phyloP scores from a whole-genome alignment of 1,140 invertebrate species.

The Sminthurides bifidus region DNA sequence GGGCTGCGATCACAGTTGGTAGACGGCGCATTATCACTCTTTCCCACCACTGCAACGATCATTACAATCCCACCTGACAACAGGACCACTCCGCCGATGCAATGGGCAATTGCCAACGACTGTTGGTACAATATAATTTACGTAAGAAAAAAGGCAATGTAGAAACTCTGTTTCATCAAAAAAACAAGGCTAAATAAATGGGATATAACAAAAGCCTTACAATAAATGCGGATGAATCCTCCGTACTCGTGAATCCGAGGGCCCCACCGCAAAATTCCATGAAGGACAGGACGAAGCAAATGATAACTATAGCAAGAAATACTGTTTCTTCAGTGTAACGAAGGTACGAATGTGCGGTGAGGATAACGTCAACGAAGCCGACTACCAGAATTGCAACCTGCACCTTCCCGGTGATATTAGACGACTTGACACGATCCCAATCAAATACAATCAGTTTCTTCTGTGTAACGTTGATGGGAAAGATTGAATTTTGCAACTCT shows the following conservation, averaged over 20 bases:
- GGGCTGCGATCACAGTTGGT: neutral
- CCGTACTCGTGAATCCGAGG: neutral
- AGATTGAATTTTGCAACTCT: neutral
- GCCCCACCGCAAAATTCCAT: constrained; percentile 5
- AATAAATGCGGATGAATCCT: neutral
- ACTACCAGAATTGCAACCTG: neutral
- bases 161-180: neutral
- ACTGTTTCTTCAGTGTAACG: neutral
- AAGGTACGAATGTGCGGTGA: constrained; percentile 11
- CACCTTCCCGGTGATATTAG: neutral
- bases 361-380: constrained; percentile 3
- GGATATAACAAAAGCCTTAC: neutral
- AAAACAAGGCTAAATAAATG: too few species aligned
- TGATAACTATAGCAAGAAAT: constrained; percentile 5
- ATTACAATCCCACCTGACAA: neutral
- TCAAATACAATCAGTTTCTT: neutral
- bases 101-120: neutral
- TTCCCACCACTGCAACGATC: neutral
- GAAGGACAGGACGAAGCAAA: constrained; percentile 11
- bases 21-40: too few species aligned
- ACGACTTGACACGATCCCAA: neutral
- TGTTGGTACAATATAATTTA: neutral
- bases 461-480: neutral
- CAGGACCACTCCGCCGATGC: neutral
- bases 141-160: neutral